Evolutionary conservation across 2,888 invertebrate species (phyloP).

Genomic region (Yponomeuta malinellus): DNA sequence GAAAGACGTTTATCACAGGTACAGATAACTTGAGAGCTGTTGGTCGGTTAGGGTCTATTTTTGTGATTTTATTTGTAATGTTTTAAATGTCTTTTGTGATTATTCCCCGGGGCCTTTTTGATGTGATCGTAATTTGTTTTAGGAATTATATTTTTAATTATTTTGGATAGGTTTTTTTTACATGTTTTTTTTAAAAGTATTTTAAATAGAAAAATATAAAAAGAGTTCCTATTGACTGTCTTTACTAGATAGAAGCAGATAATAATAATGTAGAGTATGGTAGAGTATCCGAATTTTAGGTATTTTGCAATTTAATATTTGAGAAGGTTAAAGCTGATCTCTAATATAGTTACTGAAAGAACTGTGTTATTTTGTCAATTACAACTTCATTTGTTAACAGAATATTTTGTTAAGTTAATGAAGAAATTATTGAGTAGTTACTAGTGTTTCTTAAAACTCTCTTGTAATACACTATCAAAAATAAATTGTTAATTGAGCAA

Average conservation of each 20-base stretch:
- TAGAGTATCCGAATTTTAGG: neutral
- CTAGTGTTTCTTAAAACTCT: neutral
- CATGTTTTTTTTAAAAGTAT: neutral
- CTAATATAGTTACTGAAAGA: neutral
- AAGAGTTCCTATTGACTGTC: constrained; percentile 6
- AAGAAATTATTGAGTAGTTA: neutral
- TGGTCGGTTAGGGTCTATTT: neutral
- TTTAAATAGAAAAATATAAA: neutral
- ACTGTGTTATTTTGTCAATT: neutral
- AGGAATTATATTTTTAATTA: neutral
- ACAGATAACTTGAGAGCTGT: constrained; percentile 47
- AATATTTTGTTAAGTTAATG: neutral
- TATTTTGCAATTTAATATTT: neutral
- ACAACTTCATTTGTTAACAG: neutral
- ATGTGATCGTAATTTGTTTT: neutral
- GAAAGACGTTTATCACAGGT: constrained; percentile 65
- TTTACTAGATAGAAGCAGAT: neutral
- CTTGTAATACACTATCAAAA: neutral
- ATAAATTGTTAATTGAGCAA: neutral
- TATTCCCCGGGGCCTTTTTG: neutral
- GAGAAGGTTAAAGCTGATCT: neutral
- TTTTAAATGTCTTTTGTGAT: neutral
- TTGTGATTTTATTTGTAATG: neutral
- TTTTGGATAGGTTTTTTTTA: neutral
- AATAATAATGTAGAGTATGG: neutral